phyloP scores from a whole-genome alignment of 2,888 invertebrate species.

The Ophonus ardosiacus region DNA sequence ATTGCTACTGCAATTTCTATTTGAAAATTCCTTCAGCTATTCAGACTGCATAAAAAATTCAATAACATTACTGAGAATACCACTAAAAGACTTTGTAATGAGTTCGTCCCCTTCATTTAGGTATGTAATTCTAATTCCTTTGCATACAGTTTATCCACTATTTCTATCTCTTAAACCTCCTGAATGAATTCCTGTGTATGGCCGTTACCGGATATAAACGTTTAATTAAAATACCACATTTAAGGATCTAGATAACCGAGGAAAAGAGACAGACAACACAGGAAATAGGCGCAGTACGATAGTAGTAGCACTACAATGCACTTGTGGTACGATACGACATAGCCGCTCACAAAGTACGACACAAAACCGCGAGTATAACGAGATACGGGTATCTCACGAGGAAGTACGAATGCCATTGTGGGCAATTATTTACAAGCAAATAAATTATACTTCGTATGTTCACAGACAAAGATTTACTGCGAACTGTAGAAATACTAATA shows the following conservation, averaged over 20 bases:
- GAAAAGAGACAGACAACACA: background rate
- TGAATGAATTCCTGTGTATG: constrained; percentile 16
- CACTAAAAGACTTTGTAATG: background rate
- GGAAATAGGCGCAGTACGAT: background rate
- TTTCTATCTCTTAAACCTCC: background rate
- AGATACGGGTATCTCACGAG: background rate
- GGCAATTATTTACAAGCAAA: background rate
- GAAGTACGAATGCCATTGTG: background rate
- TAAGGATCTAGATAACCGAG: constrained; percentile 47
- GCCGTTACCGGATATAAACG: constrained; percentile 50
- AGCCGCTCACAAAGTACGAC: background rate
- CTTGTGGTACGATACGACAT: background rate
- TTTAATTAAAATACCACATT: constrained; percentile 58
- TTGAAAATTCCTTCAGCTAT: too few relatives aligned
- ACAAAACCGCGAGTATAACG: background rate
- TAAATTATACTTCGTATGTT: background rate
- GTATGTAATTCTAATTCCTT: background rate
- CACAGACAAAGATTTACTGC: background rate
- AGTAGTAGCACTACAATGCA: background rate
- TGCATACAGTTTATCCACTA: background rate
- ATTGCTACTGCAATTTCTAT: too few relatives aligned
- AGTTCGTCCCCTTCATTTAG: background rate
- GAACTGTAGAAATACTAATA: background rate
- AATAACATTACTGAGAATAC: background rate
- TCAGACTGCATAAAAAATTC: background rate